These are phyloP conservation scores for Macrotrachela quadricornifera DNA, from an alignment of 1,140 invertebrate species.

Conservation along the genomic window DNA sequence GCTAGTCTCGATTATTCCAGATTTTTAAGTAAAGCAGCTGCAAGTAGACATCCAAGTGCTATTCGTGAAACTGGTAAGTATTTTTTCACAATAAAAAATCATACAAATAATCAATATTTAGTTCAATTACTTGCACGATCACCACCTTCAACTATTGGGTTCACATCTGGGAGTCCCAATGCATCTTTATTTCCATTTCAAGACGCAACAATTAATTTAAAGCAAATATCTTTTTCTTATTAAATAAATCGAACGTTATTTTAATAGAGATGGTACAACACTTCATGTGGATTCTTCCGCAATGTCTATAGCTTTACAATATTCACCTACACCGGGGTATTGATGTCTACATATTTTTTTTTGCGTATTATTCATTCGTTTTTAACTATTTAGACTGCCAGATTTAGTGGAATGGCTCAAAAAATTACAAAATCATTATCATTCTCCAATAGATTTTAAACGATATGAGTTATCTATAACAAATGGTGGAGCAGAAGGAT, in stretches of 20 bases:
- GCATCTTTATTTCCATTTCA: constrained; percentile 49
- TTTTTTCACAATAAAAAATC: constrained; percentile 19
- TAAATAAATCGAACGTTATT: too few species aligned
- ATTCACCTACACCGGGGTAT: constrained; percentile 49
- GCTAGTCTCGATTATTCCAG: too few species aligned
- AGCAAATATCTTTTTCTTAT: constrained; percentile 11
- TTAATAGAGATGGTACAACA: constrained; percentile 31
- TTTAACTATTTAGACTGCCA: constrained; percentile 26
- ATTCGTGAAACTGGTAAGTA: constrained; percentile 31
- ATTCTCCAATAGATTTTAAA: constrained; percentile 42
- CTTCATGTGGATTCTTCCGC: constrained; percentile 37
- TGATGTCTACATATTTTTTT: neutral
- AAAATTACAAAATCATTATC: constrained; percentile 40
- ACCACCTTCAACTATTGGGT: constrained; percentile 37
- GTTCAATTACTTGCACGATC: too few species aligned
- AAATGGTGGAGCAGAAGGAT: constrained; percentile 32
- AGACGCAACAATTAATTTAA: constrained; percentile 39
- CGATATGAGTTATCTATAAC: constrained; percentile 43
- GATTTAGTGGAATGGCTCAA: constrained; percentile 41
- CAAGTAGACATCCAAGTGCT: too few species aligned
- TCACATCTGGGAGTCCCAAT: constrained; percentile 56
- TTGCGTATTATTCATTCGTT: too few species aligned
- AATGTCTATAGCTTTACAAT: constrained; percentile 44
- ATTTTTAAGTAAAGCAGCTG: too few species aligned
- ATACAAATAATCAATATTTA: too few species aligned